Evolutionary conservation across 2,888 invertebrate genomes (phyloP).

Genomic region (Sarcophaga caerulescens): DNA sequence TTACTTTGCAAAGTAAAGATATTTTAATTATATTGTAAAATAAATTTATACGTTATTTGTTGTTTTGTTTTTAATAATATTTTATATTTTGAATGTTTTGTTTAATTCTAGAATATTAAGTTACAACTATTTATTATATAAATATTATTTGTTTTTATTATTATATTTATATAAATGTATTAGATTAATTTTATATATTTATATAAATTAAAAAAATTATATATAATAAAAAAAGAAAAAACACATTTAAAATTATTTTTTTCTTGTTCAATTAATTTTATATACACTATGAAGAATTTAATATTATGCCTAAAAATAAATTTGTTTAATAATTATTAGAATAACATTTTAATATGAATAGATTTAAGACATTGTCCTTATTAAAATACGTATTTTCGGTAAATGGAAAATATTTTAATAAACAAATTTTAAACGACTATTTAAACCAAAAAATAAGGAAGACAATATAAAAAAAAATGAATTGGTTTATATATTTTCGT

Average conservation of each 20-base stretch:
- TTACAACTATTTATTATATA: slow-evolving; percentile 66
- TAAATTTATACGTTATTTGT: slow-evolving; percentile 48
- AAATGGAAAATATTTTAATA: slow-evolving; percentile 32
- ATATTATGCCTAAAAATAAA: slow-evolving; percentile 25
- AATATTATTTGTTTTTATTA: slow-evolving; percentile 47
- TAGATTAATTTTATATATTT: slow-evolving; percentile 39
- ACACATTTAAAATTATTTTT: slow-evolving; percentile 26
- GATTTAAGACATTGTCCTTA: slow-evolving; percentile 54
- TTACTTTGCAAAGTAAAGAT: slow-evolving; percentile 76
- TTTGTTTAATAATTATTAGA: slow-evolving; percentile 36
- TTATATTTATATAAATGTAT: slow-evolving; percentile 59
- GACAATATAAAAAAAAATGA: slow-evolving; percentile 40
- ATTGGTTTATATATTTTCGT: neutral
- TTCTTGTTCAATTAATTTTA: slow-evolving; percentile 50
- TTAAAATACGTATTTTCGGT: slow-evolving; percentile 63
- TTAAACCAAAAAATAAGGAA: slow-evolving; percentile 48
- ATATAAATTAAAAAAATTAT: slow-evolving; percentile 50
- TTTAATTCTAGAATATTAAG: slow-evolving; percentile 64
- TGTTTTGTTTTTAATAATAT: slow-evolving; percentile 50
- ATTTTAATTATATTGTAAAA: slow-evolving; percentile 74
- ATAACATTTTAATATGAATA: slow-evolving; percentile 40
- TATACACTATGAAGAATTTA: slow-evolving; percentile 31
- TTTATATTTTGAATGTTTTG: slow-evolving; percentile 63
- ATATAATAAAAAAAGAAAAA: slow-evolving; percentile 37
- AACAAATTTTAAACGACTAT: slow-evolving; percentile 3